Percentiles rank a stretch among this genome's conserved stretches.
phyloP scores from a whole-genome alignment of 2,888 invertebrate species.

The Phytoseiulus persimilis region DNA sequence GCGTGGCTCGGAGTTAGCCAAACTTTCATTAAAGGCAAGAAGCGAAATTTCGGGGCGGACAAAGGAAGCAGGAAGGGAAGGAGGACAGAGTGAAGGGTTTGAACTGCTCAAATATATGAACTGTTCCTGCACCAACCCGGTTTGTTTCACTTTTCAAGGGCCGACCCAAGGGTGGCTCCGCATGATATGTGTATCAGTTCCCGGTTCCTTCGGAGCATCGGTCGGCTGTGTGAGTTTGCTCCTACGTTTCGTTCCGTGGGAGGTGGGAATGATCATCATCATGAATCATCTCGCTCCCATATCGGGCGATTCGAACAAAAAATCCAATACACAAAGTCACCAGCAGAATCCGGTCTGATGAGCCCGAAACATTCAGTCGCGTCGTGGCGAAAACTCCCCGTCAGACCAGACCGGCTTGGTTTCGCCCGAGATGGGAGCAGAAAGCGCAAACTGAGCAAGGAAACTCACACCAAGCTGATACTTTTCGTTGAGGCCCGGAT shows the following conservation, averaged over 20 bases:
- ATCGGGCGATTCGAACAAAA: background rate
- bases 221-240: background rate
- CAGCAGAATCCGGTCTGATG: background rate
- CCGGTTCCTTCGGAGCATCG: background rate
- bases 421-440: background rate
- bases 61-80: too few relatives aligned
- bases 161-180: background rate
- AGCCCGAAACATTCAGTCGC: background rate
- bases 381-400: too few relatives aligned
- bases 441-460: too few relatives aligned
- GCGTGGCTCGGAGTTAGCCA: background rate
- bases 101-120: too few relatives aligned
- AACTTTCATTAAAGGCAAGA: background rate
- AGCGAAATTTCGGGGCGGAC: too few relatives aligned
- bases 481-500: background rate
- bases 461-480: background rate
- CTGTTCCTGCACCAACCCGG: too few relatives aligned
- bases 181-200: background rate
- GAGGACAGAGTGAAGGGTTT: background rate
- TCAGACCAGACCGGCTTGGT: too few relatives aligned
- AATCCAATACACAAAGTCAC: slow-evolving; percentile 5
- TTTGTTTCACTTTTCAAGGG: too few relatives aligned
- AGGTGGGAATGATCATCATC: background rate
- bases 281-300: background rate
- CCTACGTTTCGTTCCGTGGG: background rate